Percentiles rank a stretch among this genome's conserved stretches.
These are phyloP conservation scores for Paramuricea clavata DNA, from an alignment of 92 coral and sea anemone genomes.

Conservation along the genomic window DNA sequence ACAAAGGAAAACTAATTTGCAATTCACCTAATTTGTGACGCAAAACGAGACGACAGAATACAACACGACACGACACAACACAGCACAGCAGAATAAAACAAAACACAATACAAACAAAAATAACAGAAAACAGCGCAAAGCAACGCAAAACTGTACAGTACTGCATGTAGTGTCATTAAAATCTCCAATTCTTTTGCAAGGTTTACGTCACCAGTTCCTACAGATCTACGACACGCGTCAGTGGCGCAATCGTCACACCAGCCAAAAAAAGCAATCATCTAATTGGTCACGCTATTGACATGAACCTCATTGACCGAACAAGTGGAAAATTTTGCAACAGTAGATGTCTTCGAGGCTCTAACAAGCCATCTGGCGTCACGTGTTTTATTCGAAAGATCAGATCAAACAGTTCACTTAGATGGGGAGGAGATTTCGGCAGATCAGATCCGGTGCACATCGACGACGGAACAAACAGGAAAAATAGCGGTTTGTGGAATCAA, in stretches of 20 bases:
- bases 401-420: slow-evolving; percentile 49
- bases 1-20: no score
- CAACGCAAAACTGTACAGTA: no score
- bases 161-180: no score
- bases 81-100: no score
- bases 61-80: no score
- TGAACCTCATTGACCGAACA: slow-evolving; percentile 44
- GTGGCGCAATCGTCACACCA: slow-evolving; percentile 65
- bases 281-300: slow-evolving; percentile 75
- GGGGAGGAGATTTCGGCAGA: slow-evolving; percentile 73
- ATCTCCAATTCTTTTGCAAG: slow-evolving; percentile 23
- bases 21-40: no score
- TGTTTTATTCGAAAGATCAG: slow-evolving; percentile 65
- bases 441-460: slow-evolving; percentile 68
- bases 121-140: no score
- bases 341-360: slow-evolving; percentile 36
- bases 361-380: slow-evolving; percentile 26
- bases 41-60: no score
- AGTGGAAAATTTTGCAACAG: slow-evolving; percentile 55
- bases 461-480: slow-evolving; percentile 49
- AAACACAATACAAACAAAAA: no score
- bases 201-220: slow-evolving; percentile 64
- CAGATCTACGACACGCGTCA: slow-evolving; percentile 12
- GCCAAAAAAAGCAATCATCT: slow-evolving; percentile 66
- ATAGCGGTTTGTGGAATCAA: slow-evolving; percentile 18